Evolutionary conservation across 2,888 invertebrate genomes (phyloP).

Genomic region (Seira ritae): DNA sequence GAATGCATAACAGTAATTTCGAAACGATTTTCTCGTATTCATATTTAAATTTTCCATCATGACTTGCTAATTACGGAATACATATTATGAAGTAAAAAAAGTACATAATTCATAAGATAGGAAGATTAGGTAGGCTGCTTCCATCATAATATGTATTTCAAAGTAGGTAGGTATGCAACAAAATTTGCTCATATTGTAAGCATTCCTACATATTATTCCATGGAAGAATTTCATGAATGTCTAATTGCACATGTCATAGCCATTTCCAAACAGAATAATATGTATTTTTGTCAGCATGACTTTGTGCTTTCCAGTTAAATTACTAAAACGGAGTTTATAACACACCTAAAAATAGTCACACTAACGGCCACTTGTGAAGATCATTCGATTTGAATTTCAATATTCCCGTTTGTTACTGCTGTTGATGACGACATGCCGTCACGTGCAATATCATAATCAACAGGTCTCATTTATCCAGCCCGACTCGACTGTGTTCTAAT

Average conservation of each 20-base stretch:
- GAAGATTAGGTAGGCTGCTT: background rate
- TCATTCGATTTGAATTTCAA: background rate
- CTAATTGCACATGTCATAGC: background rate
- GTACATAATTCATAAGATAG: background rate
- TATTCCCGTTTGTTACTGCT: conserved; percentile 18
- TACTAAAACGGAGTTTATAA: background rate
- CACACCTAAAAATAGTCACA: background rate
- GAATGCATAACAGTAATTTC: conserved; percentile 14
- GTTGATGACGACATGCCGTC: background rate
- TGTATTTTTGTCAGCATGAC: conserved; percentile 9
- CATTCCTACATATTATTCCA: too few relatives aligned
- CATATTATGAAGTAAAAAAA: background rate
- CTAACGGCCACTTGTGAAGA: background rate
- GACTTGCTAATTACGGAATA: conserved; percentile 6
- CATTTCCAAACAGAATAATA: background rate
- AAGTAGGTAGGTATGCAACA: too few relatives aligned
- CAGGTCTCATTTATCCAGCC: background rate
- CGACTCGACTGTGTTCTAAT: background rate
- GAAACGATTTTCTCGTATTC: background rate
- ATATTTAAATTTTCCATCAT: background rate
- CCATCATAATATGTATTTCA: background rate
- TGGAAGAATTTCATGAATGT: background rate
- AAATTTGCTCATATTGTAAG: too few relatives aligned
- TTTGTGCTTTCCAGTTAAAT: background rate
- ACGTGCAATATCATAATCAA: background rate